These are phyloP conservation scores for Luehdorfia chinensis DNA, from an alignment of 1,140 invertebrate species.

Conservation along the genomic window DNA sequence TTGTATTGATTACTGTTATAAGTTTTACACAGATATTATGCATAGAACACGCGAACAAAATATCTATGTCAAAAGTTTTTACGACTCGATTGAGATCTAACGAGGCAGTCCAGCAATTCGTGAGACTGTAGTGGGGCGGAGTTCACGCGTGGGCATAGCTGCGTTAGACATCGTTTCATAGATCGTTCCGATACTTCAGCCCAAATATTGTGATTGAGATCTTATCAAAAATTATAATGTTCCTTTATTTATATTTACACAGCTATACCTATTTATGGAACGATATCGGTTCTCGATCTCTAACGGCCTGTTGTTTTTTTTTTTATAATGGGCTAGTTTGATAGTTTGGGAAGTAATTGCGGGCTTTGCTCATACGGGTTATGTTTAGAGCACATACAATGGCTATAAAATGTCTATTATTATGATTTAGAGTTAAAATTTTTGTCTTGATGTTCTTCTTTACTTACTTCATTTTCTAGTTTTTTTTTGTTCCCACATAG, in stretches of 20 bases:
- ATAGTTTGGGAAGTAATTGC: constrained; percentile 16
- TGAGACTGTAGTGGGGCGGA: constrained; percentile 48
- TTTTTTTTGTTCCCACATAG: too few relatives aligned
- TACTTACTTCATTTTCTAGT: too few relatives aligned
- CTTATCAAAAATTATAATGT: constrained; percentile 65
- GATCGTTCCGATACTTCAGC: constrained; percentile 41
- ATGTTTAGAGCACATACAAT: constrained; percentile 14
- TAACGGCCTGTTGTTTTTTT: constrained; percentile 20
- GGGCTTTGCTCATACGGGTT: constrained; percentile 9
- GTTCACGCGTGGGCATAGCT: constrained; percentile 52
- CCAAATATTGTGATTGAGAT: constrained; percentile 61
- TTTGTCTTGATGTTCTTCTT: constrained; percentile 5
- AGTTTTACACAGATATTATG: too few relatives aligned
- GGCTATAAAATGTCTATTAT: constrained; percentile 15
- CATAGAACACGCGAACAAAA: background rate
- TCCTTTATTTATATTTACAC: constrained; percentile 66
- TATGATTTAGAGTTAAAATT: constrained; percentile 9
- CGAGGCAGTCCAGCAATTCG: constrained; percentile 52
- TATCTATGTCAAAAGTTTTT: constrained; percentile 28
- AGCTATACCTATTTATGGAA: constrained; percentile 39
- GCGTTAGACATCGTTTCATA: constrained; percentile 59
- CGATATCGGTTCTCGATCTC: constrained; percentile 21
- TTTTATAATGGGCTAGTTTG: constrained; percentile 16
- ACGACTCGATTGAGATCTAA: constrained; percentile 46
- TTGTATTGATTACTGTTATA: too few relatives aligned